Conservation (phyloP, 2,888 invertebrate species). For the Steinernema hermaphroditum region DNA sequence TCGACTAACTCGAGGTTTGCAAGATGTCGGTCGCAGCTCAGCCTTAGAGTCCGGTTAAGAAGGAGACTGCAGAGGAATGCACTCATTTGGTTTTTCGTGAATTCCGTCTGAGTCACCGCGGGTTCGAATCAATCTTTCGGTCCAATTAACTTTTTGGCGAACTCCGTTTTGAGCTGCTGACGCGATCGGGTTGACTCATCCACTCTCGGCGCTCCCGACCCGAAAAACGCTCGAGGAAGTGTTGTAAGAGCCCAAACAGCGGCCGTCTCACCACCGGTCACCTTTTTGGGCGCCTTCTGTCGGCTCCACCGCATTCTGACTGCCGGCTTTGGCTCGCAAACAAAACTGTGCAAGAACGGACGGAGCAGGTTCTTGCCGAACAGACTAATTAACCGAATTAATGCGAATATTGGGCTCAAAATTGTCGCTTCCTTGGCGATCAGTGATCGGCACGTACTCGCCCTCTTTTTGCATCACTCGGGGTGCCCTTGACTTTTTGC, state of each 20-base stretch:
- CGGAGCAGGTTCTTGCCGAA: not conserved
- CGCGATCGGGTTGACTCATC: not conserved
- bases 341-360: not conserved
- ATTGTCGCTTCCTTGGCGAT: constrained; percentile 2
- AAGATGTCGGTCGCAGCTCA: too few species aligned
- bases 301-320: constrained; percentile 25
- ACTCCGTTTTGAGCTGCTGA: not conserved
- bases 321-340: not conserved
- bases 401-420: constrained; percentile 7
- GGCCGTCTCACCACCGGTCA: constrained; percentile 1
- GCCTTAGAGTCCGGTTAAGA: too few species aligned
- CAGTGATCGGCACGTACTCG: not conserved
- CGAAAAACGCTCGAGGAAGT: not conserved
- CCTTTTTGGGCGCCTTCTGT: constrained; percentile 1
- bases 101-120: not conserved
- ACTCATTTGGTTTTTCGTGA: not conserved
- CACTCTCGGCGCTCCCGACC: too few species aligned
- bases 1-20: too few species aligned
- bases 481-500: constrained; percentile 18
- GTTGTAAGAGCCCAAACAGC: not conserved
- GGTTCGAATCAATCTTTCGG: not conserved
- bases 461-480: constrained; percentile 2
- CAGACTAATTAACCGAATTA: constrained; percentile 24
- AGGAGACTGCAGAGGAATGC: too few species aligned
- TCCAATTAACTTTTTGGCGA: constrained; percentile 22